Base-by-base conservation (phyloP, 92 coral and sea anemone genomes). In the Paramuricea clavata region DNA sequence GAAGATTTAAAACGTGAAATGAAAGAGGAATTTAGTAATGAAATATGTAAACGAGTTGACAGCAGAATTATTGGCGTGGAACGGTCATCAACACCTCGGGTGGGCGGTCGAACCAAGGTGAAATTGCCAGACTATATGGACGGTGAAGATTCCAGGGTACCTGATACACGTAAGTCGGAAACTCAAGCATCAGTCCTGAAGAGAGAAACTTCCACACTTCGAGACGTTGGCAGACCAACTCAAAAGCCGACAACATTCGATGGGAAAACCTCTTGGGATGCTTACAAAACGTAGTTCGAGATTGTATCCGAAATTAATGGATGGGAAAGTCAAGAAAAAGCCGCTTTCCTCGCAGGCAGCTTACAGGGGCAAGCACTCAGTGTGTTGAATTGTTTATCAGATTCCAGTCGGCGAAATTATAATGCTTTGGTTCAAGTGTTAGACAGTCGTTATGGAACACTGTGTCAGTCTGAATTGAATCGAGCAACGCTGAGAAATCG, bases 201-300 rank as follows among this genome's bases (percentile, higher is more conserved):
- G 31, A 22, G 12, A 25, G 31, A 25, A 61, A 9, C 69, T 23
- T 61, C 69, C 12, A 61, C 69, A 15, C 69, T 61, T 61, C 69
- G 69, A 23, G 69, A 61, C 31, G 35, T 30, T 23, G 30, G 8
- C 11, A 5, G 69, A 23, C 69, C 69, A 19, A 61, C 69, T 61
- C 69, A 22, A 61, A 25, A 30, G 69, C 69, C 69, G 69, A 19
- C 69, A 23, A 35, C 81, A 42, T 74, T 30, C 19, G 80, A 74
- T 35, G 80, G 80, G 12, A 26, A 74, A 36, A 39, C 31, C 17
- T 30, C 80, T 12, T 74, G 80, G 80, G 80, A 74, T 36, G 80
- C 21, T 35, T 74, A 35, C 61, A 74, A 74, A 35, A 47, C 59
- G 28, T 65, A 74, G 21, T 74, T 74, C 52, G 80, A 74, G 16